These are phyloP conservation scores for Ganaspis sp. DNA, from an alignment of 1,140 invertebrate genomes.

Conservation along the genomic window DNA sequence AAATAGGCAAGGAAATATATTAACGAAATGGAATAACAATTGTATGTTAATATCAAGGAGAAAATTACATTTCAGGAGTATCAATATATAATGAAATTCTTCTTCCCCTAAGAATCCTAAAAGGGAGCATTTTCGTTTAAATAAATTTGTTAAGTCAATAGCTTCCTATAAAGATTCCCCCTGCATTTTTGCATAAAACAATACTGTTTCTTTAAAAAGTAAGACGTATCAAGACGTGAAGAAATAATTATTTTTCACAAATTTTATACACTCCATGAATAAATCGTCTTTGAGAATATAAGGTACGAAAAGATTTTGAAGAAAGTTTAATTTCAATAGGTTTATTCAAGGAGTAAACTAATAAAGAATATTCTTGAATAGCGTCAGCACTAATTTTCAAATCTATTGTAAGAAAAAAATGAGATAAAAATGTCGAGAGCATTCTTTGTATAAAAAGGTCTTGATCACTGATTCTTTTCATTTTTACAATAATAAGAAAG, in stretches of 20 bases:
- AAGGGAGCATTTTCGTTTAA: background rate
- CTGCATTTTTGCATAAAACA: background rate
- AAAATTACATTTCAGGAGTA: background rate
- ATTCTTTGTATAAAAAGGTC: background rate
- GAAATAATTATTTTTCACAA: background rate
- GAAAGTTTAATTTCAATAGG: background rate
- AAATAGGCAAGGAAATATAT: too few species aligned
- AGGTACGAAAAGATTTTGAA: background rate
- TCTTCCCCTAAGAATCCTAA: background rate
- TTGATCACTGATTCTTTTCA: conserved; percentile 3
- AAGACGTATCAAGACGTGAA: background rate
- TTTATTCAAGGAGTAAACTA: too few species aligned
- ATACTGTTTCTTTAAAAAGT: background rate
- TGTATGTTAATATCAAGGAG: background rate
- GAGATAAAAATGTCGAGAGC: background rate
- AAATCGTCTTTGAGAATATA: background rate
- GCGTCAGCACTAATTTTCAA: background rate
- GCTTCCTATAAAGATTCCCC: background rate
- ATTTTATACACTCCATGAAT: background rate
- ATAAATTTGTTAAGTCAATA: background rate
- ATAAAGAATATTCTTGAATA: too few species aligned
- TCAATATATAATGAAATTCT: background rate
- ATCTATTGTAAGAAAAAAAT: background rate
- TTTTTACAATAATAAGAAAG: background rate
- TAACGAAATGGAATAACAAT: too few species aligned